phyloP scores from a whole-genome alignment of 2,888 invertebrate species.

The Rhagonycha lutea region DNA sequence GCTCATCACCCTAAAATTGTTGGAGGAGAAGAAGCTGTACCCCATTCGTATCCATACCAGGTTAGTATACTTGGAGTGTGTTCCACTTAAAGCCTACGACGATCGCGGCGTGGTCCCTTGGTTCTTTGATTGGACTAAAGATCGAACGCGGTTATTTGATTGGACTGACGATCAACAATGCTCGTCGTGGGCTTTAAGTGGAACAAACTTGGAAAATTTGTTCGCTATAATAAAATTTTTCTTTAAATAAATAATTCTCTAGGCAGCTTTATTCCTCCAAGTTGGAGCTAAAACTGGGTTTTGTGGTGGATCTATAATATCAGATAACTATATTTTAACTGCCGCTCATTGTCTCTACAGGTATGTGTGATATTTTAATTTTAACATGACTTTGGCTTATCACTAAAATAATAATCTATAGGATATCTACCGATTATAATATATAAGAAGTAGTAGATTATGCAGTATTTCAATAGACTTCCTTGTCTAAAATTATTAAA shows the following conservation, averaged over 20 bases:
- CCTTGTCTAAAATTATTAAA: too few species aligned
- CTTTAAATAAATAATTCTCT: background rate
- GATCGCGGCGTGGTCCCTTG: too few species aligned
- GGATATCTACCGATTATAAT: too few species aligned
- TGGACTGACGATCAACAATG: too few species aligned
- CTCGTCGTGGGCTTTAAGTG: too few species aligned
- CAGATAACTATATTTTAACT: background rate
- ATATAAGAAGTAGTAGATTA: too few species aligned
- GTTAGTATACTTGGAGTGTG: background rate
- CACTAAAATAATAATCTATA: too few species aligned
- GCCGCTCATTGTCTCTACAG: slow-evolving; percentile 5
- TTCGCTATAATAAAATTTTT: background rate
- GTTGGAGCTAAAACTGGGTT: background rate
- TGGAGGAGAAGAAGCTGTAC: slow-evolving; percentile 22
- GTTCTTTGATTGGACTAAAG: too few species aligned
- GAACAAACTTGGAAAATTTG: background rate
- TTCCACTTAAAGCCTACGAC: too few species aligned
- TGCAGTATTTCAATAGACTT: too few species aligned
- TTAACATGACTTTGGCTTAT: background rate
- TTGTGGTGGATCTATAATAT: slow-evolving; percentile 9
- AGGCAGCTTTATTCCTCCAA: slow-evolving; percentile 4
- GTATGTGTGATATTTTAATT: background rate
- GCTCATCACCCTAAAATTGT: background rate
- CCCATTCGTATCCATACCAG: slow-evolving; percentile 22
- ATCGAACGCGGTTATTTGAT: too few species aligned